phyloP scores from a whole-genome alignment of 2,113 vertebrate genomes.

The Planiliza haematocheilus region DNA sequence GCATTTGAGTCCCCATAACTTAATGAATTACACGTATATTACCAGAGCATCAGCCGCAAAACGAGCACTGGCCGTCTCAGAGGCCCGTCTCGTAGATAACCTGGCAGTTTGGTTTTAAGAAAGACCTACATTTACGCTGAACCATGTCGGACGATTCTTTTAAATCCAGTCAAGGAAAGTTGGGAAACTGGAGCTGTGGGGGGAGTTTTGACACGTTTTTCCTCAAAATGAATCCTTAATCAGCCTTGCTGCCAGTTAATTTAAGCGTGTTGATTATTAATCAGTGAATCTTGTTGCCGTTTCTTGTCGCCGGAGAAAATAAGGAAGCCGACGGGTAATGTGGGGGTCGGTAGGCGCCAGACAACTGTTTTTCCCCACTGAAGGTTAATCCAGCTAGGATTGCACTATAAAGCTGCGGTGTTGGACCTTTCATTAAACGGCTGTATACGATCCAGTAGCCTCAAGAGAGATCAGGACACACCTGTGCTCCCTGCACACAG shows the following conservation, averaged over 20 bases:
- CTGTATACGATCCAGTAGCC: slow-evolving; percentile 41
- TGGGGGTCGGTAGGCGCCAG: slow-evolving; percentile 6
- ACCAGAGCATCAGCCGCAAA: too few species aligned
- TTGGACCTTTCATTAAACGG: slow-evolving; percentile 55
- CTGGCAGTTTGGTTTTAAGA: too few species aligned
- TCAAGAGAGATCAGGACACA: slow-evolving; percentile 56
- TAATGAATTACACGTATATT: too few species aligned
- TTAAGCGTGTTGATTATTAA: slow-evolving; percentile 12
- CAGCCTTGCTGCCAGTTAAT: slow-evolving; percentile 2
- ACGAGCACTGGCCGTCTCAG: too few species aligned
- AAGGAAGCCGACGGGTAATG: slow-evolving; percentile 10
- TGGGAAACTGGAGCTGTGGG: too few species aligned
- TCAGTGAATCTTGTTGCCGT: slow-evolving; percentile 3
- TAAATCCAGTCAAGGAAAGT: too few species aligned
- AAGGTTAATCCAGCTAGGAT: slow-evolving; percentile 27
- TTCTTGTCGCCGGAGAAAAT: slow-evolving; percentile 11
- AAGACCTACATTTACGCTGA: too few species aligned
- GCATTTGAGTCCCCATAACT: too few species aligned
- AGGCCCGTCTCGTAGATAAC: too few species aligned
- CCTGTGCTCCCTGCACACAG: slow-evolving; percentile 65
- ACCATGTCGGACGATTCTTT: too few species aligned
- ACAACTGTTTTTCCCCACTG: slow-evolving; percentile 6
- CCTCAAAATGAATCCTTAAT: background rate
- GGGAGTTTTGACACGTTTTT: background rate
- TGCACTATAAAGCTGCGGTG: slow-evolving; percentile 21